Evolutionary conservation across 1,140 invertebrate species (phyloP).

Genomic region (Sitophilus oryzae): DNA sequence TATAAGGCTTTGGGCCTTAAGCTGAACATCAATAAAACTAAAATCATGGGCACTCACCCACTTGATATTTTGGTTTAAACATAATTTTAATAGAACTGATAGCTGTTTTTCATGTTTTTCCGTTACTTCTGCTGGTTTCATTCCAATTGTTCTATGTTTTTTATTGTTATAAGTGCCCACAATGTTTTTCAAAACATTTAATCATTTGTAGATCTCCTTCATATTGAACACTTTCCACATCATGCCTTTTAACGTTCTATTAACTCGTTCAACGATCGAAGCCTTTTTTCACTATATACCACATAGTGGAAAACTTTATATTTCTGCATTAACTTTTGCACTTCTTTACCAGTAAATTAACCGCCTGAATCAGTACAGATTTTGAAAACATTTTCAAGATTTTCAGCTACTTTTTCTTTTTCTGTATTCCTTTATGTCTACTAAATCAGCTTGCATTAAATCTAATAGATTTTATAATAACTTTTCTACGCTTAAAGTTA

Average conservation of each 20-base stretch:
- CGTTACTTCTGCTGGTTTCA: too few species aligned
- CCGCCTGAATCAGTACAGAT: conserved; percentile 40
- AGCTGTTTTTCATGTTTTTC: too few species aligned
- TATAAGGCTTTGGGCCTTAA: too few species aligned
- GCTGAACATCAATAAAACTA: too few species aligned
- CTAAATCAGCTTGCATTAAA: not conserved
- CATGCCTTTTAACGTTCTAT: conserved; percentile 42
- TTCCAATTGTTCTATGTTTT: too few species aligned
- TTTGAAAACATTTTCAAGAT: too few species aligned
- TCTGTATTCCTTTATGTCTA: not conserved
- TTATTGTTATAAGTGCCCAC: conserved; percentile 38
- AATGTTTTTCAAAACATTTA: conserved; percentile 35
- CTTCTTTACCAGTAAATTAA: conserved; percentile 37
- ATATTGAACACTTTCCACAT: conserved; percentile 42
- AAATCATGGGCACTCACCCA: too few species aligned
- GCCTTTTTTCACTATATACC: conserved; percentile 42
- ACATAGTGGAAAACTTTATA: conserved; percentile 41
- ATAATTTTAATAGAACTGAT: too few species aligned
- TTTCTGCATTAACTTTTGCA: conserved; percentile 34
- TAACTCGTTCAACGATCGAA: conserved; percentile 43
- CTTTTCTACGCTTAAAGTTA: not conserved
- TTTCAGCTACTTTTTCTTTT: not conserved
- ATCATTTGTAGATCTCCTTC: conserved; percentile 36
- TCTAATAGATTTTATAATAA: not conserved
- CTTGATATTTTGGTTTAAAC: too few species aligned